Conservation (phyloP, 2,797 vertebrate species). For the Arnoldichthys spilopterus region DNA sequence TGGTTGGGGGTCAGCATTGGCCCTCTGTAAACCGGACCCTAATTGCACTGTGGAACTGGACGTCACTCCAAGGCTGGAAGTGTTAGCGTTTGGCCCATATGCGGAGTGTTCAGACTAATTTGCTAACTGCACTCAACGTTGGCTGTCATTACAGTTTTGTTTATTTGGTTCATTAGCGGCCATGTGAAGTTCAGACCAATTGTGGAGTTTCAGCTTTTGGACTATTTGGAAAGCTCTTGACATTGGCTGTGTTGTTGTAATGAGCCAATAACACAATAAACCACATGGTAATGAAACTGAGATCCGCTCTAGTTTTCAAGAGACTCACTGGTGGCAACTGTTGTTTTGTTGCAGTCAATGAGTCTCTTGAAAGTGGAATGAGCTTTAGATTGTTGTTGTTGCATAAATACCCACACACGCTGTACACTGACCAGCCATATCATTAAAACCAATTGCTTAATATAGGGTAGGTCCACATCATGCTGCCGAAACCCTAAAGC, state of each 20-base stretch:
- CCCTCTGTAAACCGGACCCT: conserved; percentile 24
- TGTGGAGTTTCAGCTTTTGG: background rate
- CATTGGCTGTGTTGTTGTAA: background rate
- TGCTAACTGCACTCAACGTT: background rate
- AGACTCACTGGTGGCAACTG: background rate
- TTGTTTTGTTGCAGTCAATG: background rate
- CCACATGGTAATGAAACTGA: background rate
- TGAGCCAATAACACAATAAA: conserved; percentile 2
- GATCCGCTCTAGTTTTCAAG: background rate
- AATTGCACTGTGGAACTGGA: conserved; percentile 36
- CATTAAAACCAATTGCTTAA: no score
- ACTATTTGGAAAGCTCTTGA: background rate
- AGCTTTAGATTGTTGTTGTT: background rate
- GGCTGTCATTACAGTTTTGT: conserved; percentile 9
- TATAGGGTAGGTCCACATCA: no score
- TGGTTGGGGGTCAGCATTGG: conserved; percentile 36
- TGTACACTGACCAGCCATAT: no score
- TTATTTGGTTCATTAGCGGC: conserved; percentile 1
- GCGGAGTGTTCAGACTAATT: background rate
- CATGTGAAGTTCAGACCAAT: conserved; percentile 19
- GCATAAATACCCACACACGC: background rate
- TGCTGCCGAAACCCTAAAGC: no score
- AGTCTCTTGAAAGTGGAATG: background rate
- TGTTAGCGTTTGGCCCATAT: background rate
- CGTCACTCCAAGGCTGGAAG: background rate